Base-by-base conservation (phyloP, 2,797 vertebrate species). In the Poecilia picta region DNA sequence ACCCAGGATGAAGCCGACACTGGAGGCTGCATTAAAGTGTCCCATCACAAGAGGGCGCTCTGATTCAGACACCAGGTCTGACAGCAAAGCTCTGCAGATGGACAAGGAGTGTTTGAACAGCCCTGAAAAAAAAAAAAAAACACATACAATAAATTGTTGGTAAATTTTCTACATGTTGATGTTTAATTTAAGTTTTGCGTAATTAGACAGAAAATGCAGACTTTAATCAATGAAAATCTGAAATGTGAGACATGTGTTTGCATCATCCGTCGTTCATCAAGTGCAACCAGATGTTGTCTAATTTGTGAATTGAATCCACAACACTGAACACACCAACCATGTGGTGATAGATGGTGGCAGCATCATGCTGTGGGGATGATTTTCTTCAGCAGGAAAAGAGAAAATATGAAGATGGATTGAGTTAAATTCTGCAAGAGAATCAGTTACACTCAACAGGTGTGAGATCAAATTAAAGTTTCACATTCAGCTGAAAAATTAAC, bases 51-150 rank as follows among this genome's bases (percentile, higher is more conserved):
- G 94, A 1, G 98, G 97, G 73, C 98, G 97, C 74, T 99, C 97
- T 71, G 94, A 91, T 87, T 97, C 97, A 0, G 94, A 91, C 91
- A 98, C 97, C 92, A 99, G 89, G 88, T 99, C 98, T 15, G 98
- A 98, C 73, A 99, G 95, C 78, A 99, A 94, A 1, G 98, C 98
- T 94, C 98, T 98, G 90, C 97, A 98, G 92, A 99, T 97, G 76
- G 98, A 98, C 76, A 98, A 96, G 0, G 98, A 98, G 92, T 99
- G 98, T 84, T 99, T 99, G 94, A 99, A 99, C 85, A 99, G 93
- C 81, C 98, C 98, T 99, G 94, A 74, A 85, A 84, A 73, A 81
- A 59, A 85, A 77, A 45, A 31, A 28, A 64, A 73, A 39, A 31
- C n/a, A 31, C 28, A 13, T 16, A 39, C 62, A 66, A 33, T 2